Evolutionary conservation across 2,797 vertebrate genomes (phyloP).

Genomic region (Neosalanx taihuensis): DNA sequence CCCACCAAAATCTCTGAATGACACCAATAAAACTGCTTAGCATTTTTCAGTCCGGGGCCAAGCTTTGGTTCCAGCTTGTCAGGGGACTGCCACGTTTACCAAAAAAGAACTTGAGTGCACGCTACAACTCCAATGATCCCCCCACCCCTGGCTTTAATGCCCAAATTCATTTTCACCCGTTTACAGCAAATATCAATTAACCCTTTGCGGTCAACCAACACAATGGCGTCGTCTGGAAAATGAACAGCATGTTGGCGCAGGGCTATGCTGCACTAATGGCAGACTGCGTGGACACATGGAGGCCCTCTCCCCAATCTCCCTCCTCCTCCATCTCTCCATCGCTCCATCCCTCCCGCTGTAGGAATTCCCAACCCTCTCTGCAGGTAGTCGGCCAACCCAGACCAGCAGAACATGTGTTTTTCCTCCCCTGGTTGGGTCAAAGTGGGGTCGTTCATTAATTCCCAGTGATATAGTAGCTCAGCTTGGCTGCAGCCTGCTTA

Average conservation of each 20-base stretch:
- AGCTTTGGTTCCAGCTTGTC: not conserved
- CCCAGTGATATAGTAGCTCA: conserved; percentile 73
- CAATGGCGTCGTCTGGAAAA: conserved; percentile 32
- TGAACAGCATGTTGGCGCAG: conserved; percentile 41
- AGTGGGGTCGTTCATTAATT: conserved; percentile 79
- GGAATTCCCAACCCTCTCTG: conserved; percentile 85
- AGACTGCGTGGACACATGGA: conserved; percentile 58
- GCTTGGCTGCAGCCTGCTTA: conserved; percentile 70
- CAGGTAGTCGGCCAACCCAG: conserved; percentile 83
- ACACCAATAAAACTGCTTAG: conserved; percentile 19
- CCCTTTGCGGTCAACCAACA: conserved; percentile 58
- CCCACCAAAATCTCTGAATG: conserved; percentile 28
- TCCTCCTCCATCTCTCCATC: conserved; percentile 50
- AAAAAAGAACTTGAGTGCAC: not conserved
- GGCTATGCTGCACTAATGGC: conserved; percentile 59
- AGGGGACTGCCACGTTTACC: not conserved
- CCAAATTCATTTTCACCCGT: not conserved
- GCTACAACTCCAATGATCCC: not conserved
- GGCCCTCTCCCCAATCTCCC: conserved; percentile 45
- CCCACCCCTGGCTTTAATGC: conserved; percentile 1
- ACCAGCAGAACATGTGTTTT: conserved; percentile 89
- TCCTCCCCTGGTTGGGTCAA: conserved; percentile 82
- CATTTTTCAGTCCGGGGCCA: not conserved
- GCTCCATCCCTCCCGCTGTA: conserved; percentile 75
- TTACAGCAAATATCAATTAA: conserved; percentile 48